phyloP scores from a whole-genome alignment of 2,797 vertebrate species.

The Aulostomus chinensis region DNA sequence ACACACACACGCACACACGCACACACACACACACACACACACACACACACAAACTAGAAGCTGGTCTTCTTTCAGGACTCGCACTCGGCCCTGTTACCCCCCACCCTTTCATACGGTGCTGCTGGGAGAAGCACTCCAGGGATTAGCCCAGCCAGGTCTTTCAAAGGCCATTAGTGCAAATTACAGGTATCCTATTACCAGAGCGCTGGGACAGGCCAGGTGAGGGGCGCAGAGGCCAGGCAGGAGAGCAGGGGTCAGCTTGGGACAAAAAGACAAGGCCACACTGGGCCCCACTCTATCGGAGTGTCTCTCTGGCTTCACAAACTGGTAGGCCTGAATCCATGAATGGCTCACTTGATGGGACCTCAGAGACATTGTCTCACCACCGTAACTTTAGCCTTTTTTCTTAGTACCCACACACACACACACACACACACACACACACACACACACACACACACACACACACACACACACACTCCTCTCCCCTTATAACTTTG shows the following conservation, averaged over 20 bases:
- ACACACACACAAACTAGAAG: slow-evolving; percentile 77
- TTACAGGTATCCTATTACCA: slow-evolving; percentile 87
- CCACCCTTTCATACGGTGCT: slow-evolving; percentile 75
- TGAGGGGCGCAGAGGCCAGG: slow-evolving; percentile 83
- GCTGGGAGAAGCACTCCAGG: slow-evolving; percentile 80
- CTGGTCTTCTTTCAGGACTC: slow-evolving; percentile 78
- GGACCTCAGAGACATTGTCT: slow-evolving; percentile 81
- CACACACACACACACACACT: too few species aligned
- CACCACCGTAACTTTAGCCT: slow-evolving; percentile 77
- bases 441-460: too few species aligned
- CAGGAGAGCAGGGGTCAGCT: slow-evolving; percentile 83
- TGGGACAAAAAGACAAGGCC: slow-evolving; percentile 82
- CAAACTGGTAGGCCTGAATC: slow-evolving; percentile 67
- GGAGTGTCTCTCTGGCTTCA: slow-evolving; percentile 73
- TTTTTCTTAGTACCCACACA: slow-evolving; percentile 44
- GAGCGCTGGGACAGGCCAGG: slow-evolving; percentile 79
- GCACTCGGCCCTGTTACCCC: slow-evolving; percentile 73
- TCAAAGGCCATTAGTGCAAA: slow-evolving; percentile 87
- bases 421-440: slow-evolving; percentile 30
- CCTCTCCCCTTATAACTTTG: slow-evolving; percentile 45
- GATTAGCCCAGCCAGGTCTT: slow-evolving; percentile 85
- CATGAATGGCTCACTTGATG: slow-evolving; percentile 82
- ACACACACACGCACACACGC: too few species aligned
- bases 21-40: too few species aligned
- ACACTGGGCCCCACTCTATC: slow-evolving; percentile 75